Evolutionary conservation across 2,113 vertebrate genomes (phyloP), one percentile per base, ranked within the genome.

Genomic region (Pavo muticus): DNA sequence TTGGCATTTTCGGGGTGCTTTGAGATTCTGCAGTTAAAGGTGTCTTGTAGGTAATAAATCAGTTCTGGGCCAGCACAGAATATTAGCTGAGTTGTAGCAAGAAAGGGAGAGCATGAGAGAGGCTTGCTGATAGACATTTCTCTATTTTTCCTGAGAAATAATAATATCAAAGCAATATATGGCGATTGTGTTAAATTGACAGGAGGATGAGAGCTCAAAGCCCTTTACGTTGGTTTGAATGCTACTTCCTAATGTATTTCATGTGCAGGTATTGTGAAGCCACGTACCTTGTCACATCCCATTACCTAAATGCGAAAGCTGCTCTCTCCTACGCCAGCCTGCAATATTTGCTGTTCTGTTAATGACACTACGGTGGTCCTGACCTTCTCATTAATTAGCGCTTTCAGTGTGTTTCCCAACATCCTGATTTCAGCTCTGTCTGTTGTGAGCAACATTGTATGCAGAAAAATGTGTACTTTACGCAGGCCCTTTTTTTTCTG

Each of bases 301-400:
- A 83, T 95, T 94, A 93, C 86, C 63, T 76, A 23, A n/a, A 76
- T 0, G 19, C 4, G 61, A 21, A 88, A 69, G 83, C 78, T 64
- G 75, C 29, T 90, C 83, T 83, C 81, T 32, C 13, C 88, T 37
- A 15, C 16, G 68, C 75, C 2, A 3, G 63, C 25, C 2, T 52
- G 72, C 79, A 35, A 67, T 69, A 57, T 75, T 80, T 91, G 59
- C 79, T 70, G 93, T 73, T 90, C 71, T 6, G 4, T 80, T 67
- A 69, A 70, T 63, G 87, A 74, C 67, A 37, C 54, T 30, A 56
- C 59, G 25, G 24, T 8, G 40, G 32, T 75, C 56, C 65, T 47
- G 79, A 96, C 94, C 95, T 91, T 90, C 92, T 88, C 39, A 32
- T 57, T 86, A 88, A 95, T 94, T 96, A 94, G 64, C 72, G 57